phyloP scores from a whole-genome alignment of 2,797 vertebrate species.

The Basileuterus tristriatus region DNA sequence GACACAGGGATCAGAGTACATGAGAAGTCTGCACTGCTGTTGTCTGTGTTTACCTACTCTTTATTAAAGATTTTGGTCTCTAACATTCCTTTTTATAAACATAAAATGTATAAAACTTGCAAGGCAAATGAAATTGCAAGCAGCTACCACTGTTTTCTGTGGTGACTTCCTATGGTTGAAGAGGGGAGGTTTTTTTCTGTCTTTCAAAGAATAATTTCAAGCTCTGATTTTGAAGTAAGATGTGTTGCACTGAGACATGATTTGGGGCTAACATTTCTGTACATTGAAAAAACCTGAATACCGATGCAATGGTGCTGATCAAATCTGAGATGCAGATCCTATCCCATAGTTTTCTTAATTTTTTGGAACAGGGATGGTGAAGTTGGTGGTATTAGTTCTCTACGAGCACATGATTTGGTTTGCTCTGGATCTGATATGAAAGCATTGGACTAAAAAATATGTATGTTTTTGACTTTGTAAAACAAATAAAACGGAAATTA shows the following conservation, averaged over 20 bases:
- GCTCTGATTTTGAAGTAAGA: slow-evolving; percentile 47
- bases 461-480: slow-evolving; percentile 24
- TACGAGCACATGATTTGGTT: neutral
- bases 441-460: slow-evolving; percentile 23
- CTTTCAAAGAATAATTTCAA: slow-evolving; percentile 23
- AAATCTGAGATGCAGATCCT: slow-evolving; percentile 47
- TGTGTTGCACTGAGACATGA: neutral
- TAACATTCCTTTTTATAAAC: neutral
- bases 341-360: slow-evolving; percentile 31
- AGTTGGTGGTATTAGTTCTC: neutral
- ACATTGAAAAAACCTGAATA: slow-evolving; percentile 49
- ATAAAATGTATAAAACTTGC: neutral
- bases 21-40: neutral
- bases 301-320: slow-evolving; percentile 67
- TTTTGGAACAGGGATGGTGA: slow-evolving; percentile 28
- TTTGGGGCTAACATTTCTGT: slow-evolving; percentile 52
- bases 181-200: neutral
- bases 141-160: neutral
- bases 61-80: neutral
- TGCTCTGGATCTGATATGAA: slow-evolving; percentile 3
- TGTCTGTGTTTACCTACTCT: neutral
- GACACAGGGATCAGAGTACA: neutral
- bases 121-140: neutral
- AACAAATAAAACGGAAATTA: slow-evolving; percentile 38
- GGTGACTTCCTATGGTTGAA: neutral